A percentile compares a stretch with the other conserved stretches of the same genome.
Evolutionary conservation across 1,140 invertebrate genomes (phyloP).

Genomic region (Parapsyche elsis): DNA sequence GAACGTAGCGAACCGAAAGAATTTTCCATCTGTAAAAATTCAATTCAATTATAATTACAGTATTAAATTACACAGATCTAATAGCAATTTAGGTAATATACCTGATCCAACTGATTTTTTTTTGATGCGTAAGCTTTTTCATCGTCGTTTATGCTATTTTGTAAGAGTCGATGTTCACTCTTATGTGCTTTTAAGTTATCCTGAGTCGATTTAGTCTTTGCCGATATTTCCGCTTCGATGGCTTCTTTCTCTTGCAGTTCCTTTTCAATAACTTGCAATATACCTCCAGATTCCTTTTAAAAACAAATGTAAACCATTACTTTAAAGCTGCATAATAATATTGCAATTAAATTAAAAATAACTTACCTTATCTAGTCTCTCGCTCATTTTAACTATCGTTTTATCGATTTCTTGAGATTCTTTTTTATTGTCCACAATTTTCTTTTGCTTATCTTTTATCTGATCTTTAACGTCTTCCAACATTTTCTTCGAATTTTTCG

Average conservation of each 20-base stretch:
- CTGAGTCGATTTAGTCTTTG: conserved; percentile 75
- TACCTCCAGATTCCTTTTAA: conserved; percentile 77
- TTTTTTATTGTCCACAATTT: conserved; percentile 69
- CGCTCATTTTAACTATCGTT: conserved; percentile 67
- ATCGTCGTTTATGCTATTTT: conserved; percentile 79
- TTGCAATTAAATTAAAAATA: neutral
- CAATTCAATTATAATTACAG: neutral
- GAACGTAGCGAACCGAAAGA: conserved; percentile 79
- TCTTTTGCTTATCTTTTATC: conserved; percentile 67
- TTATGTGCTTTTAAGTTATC: conserved; percentile 78
- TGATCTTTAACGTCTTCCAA: conserved; percentile 67
- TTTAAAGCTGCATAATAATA: neutral
- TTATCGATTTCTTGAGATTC: conserved; percentile 69
- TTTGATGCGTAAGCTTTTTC: conserved; percentile 73
- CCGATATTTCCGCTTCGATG: conserved; percentile 74
- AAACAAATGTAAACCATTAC: conserved; percentile 18
- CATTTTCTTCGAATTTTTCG: conserved; percentile 68
- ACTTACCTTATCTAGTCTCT: conserved; percentile 70
- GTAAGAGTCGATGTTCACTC: conserved; percentile 76
- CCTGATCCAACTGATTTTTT: conserved; percentile 74
- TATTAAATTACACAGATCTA: neutral
- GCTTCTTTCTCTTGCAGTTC: conserved; percentile 76
- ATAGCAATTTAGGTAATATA: conserved; percentile 54
- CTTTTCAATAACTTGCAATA: conserved; percentile 74
- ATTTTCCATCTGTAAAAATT: conserved; percentile 65